These are phyloP conservation scores for Bombylius discolor DNA, from an alignment of 2,888 invertebrate genomes.

Conservation along the genomic window DNA sequence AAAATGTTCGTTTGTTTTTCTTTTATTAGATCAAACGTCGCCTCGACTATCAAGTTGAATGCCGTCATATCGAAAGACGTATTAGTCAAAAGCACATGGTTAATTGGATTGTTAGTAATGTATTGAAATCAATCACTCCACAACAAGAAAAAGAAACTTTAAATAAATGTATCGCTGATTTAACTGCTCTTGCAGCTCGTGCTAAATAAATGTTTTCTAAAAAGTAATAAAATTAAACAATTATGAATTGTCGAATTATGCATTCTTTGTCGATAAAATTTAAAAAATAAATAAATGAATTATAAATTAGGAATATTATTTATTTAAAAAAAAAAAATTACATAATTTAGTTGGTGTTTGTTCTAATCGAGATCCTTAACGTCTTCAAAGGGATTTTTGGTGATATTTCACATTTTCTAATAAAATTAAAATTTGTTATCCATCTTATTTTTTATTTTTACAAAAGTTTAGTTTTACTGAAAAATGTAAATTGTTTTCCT, in stretches of 20 bases:
- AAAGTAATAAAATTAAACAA: neutral
- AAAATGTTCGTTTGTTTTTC: neutral
- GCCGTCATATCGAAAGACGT: constrained; percentile 65
- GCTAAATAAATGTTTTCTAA: constrained; percentile 21
- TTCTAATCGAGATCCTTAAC: too few relatives aligned
- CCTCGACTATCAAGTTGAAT: constrained; percentile 86
- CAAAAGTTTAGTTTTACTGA: too few relatives aligned
- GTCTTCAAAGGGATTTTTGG: too few relatives aligned
- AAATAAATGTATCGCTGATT: constrained; percentile 77
- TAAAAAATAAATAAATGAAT: neutral
- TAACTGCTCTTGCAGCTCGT: constrained; percentile 55
- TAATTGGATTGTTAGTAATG: constrained; percentile 78
- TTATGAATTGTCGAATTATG: neutral
- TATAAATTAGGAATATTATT: too few relatives aligned
- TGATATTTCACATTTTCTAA: too few relatives aligned
- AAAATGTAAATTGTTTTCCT: too few relatives aligned
- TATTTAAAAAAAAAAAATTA: too few relatives aligned
- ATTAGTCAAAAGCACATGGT: constrained; percentile 88
- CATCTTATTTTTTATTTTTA: too few relatives aligned
- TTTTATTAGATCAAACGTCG: constrained; percentile 58
- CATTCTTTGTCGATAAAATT: neutral
- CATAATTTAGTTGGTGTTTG: too few relatives aligned
- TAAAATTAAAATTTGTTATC: too few relatives aligned
- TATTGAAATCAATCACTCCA: constrained; percentile 78
- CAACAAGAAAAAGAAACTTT: constrained; percentile 86